These are phyloP conservation scores for Urocitellus parryii DNA, from an alignment of 2,113 vertebrate genomes.

Conservation along the genomic window DNA sequence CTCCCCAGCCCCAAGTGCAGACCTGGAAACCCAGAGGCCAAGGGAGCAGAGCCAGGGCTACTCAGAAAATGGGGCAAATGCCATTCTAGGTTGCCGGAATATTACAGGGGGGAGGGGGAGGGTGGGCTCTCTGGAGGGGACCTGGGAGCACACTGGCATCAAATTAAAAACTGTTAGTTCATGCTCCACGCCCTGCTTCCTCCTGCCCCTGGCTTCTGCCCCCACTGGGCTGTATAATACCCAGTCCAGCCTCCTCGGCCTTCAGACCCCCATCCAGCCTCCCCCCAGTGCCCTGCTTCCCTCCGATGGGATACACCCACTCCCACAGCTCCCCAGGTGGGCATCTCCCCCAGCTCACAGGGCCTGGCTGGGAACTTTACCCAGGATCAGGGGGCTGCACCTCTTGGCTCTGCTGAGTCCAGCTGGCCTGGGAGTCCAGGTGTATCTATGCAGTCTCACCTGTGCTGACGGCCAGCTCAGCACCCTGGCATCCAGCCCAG, in stretches of 20 bases:
- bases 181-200: not conserved
- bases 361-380: not conserved
- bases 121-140: not conserved
- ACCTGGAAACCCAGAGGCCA: not conserved
- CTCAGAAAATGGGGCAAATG: not conserved
- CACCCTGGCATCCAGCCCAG: not conserved
- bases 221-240: not conserved
- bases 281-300: not conserved
- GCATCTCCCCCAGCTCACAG: not conserved
- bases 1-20: not conserved
- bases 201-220: not conserved
- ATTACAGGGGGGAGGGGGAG: too few species aligned
- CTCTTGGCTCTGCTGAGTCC: not conserved
- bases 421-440: not conserved
- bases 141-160: accelerated
- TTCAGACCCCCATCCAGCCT: not conserved
- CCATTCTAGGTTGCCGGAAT: not conserved
- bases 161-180: not conserved
- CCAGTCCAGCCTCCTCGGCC: too few species aligned
- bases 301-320: too few species aligned
- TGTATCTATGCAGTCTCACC: not conserved
- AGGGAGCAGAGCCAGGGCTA: not conserved
- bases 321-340: not conserved
- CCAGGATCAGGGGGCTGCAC: not conserved
- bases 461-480: not conserved